Conservation (phyloP, 2,113 vertebrate species). For the Bubo blakistoni region DNA sequence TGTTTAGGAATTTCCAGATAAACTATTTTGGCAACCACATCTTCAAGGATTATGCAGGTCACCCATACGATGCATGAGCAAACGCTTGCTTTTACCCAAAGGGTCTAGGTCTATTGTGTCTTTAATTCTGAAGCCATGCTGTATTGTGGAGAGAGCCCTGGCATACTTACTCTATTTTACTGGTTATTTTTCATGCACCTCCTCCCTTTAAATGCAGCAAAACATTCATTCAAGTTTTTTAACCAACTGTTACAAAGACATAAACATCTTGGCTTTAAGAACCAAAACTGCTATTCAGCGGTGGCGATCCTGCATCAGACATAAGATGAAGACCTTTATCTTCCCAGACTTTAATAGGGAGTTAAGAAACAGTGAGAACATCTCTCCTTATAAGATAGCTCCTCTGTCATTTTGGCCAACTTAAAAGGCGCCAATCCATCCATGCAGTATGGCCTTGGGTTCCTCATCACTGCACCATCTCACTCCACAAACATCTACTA, state of each 20-base stretch:
- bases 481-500: background rate
- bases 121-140: background rate
- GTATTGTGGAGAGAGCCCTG: background rate
- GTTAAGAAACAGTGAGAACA: accelerated
- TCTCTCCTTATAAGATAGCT: background rate
- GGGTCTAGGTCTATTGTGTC: background rate
- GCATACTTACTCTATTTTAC: background rate
- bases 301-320: background rate
- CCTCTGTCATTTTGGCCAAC: background rate
- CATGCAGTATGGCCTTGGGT: background rate
- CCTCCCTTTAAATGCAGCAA: background rate
- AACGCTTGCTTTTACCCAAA: background rate
- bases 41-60: background rate
- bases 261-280: background rate
- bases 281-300: background rate
- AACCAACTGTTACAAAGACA: background rate
- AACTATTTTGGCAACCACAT: background rate
- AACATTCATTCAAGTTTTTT: background rate
- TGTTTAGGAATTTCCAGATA: background rate
- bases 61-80: accelerated
- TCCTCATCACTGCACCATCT: background rate
- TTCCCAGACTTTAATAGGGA: background rate
- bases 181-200: background rate
- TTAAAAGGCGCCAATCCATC: background rate
- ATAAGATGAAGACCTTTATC: background rate